Percentiles rank a stretch among this genome's conserved stretches.
Conservation (phyloP, 2,797 vertebrate genomes). For the Leptatherina wallacei region DNA sequence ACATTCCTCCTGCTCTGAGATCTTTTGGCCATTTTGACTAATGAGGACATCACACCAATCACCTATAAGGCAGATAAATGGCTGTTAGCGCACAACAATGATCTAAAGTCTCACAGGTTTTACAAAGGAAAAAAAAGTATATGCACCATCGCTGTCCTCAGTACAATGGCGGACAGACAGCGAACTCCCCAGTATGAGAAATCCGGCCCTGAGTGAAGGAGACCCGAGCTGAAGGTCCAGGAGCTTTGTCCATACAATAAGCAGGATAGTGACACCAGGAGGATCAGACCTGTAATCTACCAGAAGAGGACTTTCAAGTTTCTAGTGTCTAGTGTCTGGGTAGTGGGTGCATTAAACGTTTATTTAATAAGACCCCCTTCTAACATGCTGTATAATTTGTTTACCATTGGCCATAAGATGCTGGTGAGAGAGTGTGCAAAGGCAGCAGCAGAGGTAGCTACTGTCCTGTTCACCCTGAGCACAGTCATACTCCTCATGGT, state of each 20-base stretch:
- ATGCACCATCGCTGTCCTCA: conserved; percentile 77
- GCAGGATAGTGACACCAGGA: conserved; percentile 66
- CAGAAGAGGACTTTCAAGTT: background rate
- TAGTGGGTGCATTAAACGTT: background rate
- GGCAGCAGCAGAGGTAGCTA: conserved; percentile 39
- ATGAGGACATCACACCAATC: conserved; percentile 50
- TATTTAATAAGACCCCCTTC: background rate
- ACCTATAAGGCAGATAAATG: conserved; percentile 60
- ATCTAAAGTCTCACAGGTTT: background rate
- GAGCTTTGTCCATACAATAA: conserved; percentile 56
- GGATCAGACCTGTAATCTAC: conserved; percentile 76
- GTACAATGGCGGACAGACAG: conserved; percentile 35
- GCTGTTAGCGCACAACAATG: background rate
- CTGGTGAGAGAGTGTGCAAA: conserved; percentile 42
- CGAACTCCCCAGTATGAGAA: conserved; percentile 44
- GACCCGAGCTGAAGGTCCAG: conserved; percentile 44
- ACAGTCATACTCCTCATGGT: conserved; percentile 69
- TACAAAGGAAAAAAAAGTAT: background rate
- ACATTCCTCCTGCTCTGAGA: conserved; percentile 54
- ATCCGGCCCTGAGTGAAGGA: background rate
- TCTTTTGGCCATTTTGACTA: conserved; percentile 67
- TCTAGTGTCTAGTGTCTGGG: background rate
- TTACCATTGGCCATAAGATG: conserved; percentile 77
- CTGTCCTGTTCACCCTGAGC: conserved; percentile 54
- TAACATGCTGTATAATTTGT: conserved; percentile 3